Conservation (phyloP, 2,888 invertebrate species). For the Spodoptera littoralis region DNA sequence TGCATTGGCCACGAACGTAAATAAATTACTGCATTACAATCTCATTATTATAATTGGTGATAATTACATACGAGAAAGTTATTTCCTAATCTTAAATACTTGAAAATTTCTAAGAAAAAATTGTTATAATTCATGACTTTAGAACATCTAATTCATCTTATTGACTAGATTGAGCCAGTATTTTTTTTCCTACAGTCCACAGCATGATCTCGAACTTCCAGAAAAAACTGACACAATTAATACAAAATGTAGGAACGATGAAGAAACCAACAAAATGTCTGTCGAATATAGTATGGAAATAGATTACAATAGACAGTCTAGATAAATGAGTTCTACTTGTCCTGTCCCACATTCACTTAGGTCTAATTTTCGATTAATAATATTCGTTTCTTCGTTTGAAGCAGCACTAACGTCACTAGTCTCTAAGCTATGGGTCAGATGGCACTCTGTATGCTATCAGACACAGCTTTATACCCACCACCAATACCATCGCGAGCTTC, state of each 20-base stretch:
- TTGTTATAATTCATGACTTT: slow-evolving; percentile 77
- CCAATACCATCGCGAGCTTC: slow-evolving; percentile 56
- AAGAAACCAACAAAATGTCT: slow-evolving; percentile 74
- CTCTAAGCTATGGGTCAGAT: slow-evolving; percentile 86
- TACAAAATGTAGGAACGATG: slow-evolving; percentile 85
- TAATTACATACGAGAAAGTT: slow-evolving; percentile 72
- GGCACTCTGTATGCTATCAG: slow-evolving; percentile 83
- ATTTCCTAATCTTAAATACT: slow-evolving; percentile 76
- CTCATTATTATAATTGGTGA: slow-evolving; percentile 72
- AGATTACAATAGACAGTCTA: slow-evolving; percentile 69
- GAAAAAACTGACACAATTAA: slow-evolving; percentile 84
- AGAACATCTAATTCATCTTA: slow-evolving; percentile 87
- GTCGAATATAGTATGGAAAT: slow-evolving; percentile 58
- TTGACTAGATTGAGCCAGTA: slow-evolving; percentile 89
- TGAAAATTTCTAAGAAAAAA: slow-evolving; percentile 80
- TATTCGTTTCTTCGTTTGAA: slow-evolving; percentile 86
- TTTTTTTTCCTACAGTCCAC: slow-evolving; percentile 76
- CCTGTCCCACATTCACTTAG: slow-evolving; percentile 78
- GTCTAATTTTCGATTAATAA: slow-evolving; percentile 83
- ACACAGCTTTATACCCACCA: slow-evolving; percentile 70
- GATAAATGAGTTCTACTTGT: slow-evolving; percentile 69
- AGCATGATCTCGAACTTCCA: slow-evolving; percentile 74
- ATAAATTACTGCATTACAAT: slow-evolving; percentile 74
- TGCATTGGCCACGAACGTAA: slow-evolving; percentile 69
- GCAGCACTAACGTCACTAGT: slow-evolving; percentile 82